Conservation (phyloP, 35 echinoderm and acorn worm species). For the Lytechinus variegatus region DNA sequence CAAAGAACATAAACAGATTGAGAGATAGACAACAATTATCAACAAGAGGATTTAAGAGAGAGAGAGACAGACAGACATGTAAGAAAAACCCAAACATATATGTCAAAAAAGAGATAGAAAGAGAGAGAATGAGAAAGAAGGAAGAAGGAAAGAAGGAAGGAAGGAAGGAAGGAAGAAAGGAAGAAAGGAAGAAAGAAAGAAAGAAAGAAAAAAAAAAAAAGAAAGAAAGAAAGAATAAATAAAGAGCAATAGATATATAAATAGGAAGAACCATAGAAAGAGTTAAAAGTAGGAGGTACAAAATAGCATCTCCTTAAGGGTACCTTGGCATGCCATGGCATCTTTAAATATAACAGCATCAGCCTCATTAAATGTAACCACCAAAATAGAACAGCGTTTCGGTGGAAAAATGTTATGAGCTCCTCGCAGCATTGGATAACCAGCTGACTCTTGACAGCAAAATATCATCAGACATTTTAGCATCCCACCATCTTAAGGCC, state of each 20-base stretch:
- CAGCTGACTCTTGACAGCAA: neutral
- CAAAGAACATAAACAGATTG: too few relatives aligned
- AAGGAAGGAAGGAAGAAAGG: neutral
- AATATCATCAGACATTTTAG: too few relatives aligned
- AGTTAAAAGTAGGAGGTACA: neutral
- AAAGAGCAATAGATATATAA: neutral
- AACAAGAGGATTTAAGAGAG: neutral
- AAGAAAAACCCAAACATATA: too few relatives aligned
- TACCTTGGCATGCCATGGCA: neutral
- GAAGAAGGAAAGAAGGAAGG: neutral
- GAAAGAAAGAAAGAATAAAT: neutral
- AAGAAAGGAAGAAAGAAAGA: neutral
- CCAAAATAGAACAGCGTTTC: constrained; percentile 10
- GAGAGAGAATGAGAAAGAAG: neutral
- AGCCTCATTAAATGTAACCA: neutral
- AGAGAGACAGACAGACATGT: neutral
- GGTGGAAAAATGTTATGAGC: neutral
- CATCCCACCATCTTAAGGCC: too few relatives aligned
- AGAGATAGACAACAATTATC: too few relatives aligned
- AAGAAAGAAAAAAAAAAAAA: neutral
- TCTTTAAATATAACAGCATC: neutral
- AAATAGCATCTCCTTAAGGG: neutral
- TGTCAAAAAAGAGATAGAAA: neutral
- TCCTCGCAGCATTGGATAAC: neutral
- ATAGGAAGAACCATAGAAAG: neutral